Evolutionary conservation across 53 echinoderm and acorn worm genomes (phyloP).

Genomic region (Echinarachnius parma): DNA sequence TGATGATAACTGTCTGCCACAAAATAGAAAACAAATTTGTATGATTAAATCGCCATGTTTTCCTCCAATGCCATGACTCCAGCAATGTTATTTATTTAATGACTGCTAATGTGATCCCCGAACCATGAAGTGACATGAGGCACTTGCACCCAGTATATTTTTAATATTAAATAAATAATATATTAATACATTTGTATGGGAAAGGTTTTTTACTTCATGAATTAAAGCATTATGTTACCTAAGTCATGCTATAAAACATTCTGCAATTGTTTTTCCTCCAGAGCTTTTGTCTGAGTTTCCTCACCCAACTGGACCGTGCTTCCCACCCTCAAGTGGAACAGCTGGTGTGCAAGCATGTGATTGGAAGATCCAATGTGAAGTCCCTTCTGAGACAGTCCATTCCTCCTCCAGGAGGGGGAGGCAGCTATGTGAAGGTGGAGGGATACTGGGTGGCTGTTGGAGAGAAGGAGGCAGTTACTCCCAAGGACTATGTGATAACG

Average conservation of each 20-base stretch:
- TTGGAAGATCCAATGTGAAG: slow-evolving; percentile 74
- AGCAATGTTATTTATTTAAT: too few relatives aligned
- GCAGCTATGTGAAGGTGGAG: slow-evolving; percentile 74
- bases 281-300: slow-evolving; percentile 95
- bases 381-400: slow-evolving; percentile 82
- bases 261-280: slow-evolving; percentile 20
- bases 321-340: slow-evolving; percentile 91
- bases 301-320: slow-evolving; percentile 92
- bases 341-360: slow-evolving; percentile 76
- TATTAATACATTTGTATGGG: too few relatives aligned
- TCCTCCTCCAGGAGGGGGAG: slow-evolving; percentile 69
- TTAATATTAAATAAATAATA: too few relatives aligned
- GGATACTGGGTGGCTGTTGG: slow-evolving; percentile 94
- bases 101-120: too few relatives aligned
- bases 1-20: too few relatives aligned
- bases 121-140: too few relatives aligned
- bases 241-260: neutral
- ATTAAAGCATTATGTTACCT: neutral
- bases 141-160: too few relatives aligned
- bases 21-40: too few relatives aligned
- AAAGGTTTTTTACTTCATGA: too few relatives aligned
- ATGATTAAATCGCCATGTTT: too few relatives aligned
- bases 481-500: slow-evolving; percentile 83
- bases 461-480: slow-evolving; percentile 51
- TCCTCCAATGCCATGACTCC: too few relatives aligned